Evolutionary conservation across 92 coral and sea anemone species (phyloP), one percentile per base, ranked within the genome.

Genomic region (Pocillopora meandrina): DNA sequence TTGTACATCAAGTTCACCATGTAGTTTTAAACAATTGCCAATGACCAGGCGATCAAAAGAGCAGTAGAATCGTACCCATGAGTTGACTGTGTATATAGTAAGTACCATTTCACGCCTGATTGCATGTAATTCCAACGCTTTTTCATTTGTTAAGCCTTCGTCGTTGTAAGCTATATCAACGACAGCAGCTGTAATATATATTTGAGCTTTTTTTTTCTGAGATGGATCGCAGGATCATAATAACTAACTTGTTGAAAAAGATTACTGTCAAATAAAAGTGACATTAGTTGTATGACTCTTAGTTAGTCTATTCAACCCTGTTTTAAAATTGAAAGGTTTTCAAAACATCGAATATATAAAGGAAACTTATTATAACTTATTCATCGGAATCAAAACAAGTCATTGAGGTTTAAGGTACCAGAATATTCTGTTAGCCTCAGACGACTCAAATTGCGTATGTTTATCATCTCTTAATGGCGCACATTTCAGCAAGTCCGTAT

Each of bases 401-500:
- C 31, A 60, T 56, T 58, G 11, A 20, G 18, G 59, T 56, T 49
- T 49, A 20, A 16, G 5, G 0, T 42, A 7, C 52, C 52, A 73
- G 61, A 68, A 68, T 31, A 14, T 36, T 70, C 71, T 47, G 56
- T 35, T 31, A 78, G 33, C 82, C 72, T 21, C 42, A 17, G 65
- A 35, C 52, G 52, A 55, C 56, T 80, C 20, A 79, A 9, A 65
- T 69, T 33, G 58, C 74, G 34, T 47, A 56, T 18, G 70, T 52
- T 56, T 68, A 80, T 80, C 84, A 66, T 67, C 74, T 55, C 12
- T 12, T 42, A 58, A 36, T 35, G 69, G 56, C 33, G 26, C 31
- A 33, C 85, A 58, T 81, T 72, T 81, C 85, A 61, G 47, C 70
- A 71, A 19, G 85, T 16, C 13, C 20, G 42, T 71, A 34, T 81